A percentile compares a stretch with the other conserved stretches of the same genome.
Conservation (phyloP, 2,113 vertebrate genomes). For the Phyllostomus hastatus region DNA sequence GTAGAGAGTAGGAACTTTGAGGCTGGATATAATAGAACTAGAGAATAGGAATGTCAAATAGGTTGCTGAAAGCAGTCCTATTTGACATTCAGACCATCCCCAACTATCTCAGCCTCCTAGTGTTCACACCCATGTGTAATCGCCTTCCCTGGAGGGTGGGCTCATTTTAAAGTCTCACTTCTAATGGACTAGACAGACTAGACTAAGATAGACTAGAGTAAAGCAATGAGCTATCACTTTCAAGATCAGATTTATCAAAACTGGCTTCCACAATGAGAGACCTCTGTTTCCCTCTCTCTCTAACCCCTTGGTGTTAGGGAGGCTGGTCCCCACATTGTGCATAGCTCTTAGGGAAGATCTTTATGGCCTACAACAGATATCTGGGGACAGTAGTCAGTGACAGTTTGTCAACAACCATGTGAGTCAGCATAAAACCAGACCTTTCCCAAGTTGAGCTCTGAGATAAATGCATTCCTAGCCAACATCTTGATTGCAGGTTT, state of each 20-base stretch:
- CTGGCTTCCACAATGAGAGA: background rate
- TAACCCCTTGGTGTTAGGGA: background rate
- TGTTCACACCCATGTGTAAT: background rate
- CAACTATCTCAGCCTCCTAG: background rate
- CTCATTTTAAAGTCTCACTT: background rate
- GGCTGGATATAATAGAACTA: rapidly evolving
- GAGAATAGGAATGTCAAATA: background rate
- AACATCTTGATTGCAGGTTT: background rate
- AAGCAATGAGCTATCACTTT: background rate
- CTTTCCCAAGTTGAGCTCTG: too few species aligned
- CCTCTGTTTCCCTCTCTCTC: background rate
- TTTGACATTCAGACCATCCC: rapidly evolving
- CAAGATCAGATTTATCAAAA: background rate
- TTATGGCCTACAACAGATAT: background rate
- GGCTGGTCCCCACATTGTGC: background rate
- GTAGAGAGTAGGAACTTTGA: background rate
- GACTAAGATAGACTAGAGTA: background rate
- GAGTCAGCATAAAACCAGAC: background rate
- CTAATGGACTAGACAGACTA: background rate
- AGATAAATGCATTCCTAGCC: background rate
- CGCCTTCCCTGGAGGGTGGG: background rate
- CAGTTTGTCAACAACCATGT: background rate
- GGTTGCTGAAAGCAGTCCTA: background rate
- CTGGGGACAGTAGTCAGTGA: background rate
- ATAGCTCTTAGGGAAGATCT: background rate